phyloP scores from a whole-genome alignment of 1,140 invertebrate genomes.

The Kradibia gibbosae region DNA sequence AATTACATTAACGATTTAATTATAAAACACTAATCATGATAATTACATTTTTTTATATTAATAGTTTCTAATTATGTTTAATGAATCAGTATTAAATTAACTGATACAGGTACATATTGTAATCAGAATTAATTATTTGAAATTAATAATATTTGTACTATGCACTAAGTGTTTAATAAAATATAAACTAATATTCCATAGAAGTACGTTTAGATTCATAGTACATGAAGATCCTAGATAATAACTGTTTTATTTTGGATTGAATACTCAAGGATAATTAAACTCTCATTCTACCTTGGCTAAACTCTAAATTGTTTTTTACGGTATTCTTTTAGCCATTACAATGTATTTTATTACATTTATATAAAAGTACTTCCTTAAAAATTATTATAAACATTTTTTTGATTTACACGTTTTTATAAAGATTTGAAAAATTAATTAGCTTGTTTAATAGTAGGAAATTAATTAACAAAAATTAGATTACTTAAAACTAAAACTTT shows the following conservation, averaged over 20 bases:
- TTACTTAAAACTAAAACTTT: neutral
- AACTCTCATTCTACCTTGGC: neutral
- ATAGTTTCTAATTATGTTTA: too few species aligned
- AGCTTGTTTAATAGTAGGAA: neutral
- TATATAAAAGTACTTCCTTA: constrained; percentile 3
- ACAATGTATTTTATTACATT: constrained; percentile 6
- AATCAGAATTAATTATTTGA: neutral
- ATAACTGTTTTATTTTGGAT: neutral
- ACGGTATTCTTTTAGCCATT: constrained; percentile 12
- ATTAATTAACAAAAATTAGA: neutral
- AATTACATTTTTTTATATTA: too few species aligned
- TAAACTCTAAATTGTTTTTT: neutral
- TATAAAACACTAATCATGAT: too few species aligned
- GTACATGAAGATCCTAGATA: neutral
- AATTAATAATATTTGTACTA: neutral
- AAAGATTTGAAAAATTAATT: neutral
- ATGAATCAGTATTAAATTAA: too few species aligned
- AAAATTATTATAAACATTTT: constrained; percentile 8
- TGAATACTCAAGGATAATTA: constrained; percentile 7
- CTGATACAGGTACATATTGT: too few species aligned
- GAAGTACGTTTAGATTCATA: neutral
- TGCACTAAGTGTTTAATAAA: neutral
- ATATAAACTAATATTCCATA: neutral
- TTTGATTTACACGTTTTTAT: neutral
- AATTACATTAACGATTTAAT: too few species aligned